Evolutionary conservation across 2,797 vertebrate species (phyloP).

Genomic region (Poeciliopsis presidionis): DNA sequence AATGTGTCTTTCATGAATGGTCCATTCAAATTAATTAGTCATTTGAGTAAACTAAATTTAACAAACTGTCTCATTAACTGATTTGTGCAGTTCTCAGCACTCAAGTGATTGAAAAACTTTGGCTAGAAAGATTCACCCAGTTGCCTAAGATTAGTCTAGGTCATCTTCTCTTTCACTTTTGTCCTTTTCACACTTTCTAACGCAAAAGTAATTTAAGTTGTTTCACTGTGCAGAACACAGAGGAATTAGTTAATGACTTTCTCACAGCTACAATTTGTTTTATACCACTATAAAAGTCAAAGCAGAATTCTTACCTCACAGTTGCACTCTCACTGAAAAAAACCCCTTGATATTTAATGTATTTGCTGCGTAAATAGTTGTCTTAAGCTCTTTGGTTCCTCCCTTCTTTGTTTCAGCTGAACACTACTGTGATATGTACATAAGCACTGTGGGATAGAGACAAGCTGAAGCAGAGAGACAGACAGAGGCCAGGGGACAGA

Average conservation of each 20-base stretch:
- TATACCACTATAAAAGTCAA: neutral
- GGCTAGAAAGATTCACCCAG: too few relatives aligned
- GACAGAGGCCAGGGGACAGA: conserved; percentile 73
- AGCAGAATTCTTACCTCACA: conserved; percentile 18
- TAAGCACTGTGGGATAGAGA: conserved; percentile 64
- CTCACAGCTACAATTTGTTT: conserved; percentile 24
- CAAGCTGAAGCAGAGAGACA: conserved; percentile 60
- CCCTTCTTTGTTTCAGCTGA: conserved; percentile 61
- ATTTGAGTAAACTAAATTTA: neutral
- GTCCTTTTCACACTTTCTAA: conserved; percentile 25
- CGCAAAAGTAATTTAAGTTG: neutral
- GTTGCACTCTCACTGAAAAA: conserved; percentile 15
- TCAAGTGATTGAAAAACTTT: too few relatives aligned
- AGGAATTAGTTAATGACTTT: conserved; percentile 4
- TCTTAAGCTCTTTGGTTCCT: conserved; percentile 50
- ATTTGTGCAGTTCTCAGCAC: too few relatives aligned
- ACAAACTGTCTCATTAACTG: neutral
- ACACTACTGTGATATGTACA: conserved; percentile 64
- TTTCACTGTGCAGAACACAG: conserved; percentile 8
- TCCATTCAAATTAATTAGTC: too few relatives aligned
- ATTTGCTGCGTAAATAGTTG: conserved; percentile 45
- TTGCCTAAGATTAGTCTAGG: conserved; percentile 8
- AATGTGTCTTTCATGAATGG: too few relatives aligned
- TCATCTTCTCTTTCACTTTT: neutral
- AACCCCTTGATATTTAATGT: conserved; percentile 30